A percentile compares a stretch with the other conserved stretches of the same genome.
Evolutionary conservation across 2,888 invertebrate genomes (phyloP).

Genomic region (Tuberolachnus salignus): DNA sequence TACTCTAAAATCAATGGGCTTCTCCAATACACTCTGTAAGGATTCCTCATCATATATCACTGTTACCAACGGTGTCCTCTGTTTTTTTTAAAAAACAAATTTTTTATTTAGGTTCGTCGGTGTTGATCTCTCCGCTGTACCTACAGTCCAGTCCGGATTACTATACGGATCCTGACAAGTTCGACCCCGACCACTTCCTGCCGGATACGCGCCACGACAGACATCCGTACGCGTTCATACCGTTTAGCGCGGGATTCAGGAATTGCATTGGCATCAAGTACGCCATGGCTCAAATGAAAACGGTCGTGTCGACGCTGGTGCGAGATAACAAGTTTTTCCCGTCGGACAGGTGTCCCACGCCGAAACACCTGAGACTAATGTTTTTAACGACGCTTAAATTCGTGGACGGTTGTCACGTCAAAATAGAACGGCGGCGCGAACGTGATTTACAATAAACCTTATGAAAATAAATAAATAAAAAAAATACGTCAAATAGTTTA

Average conservation of each 20-base stretch:
- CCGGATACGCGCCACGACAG: conserved; percentile 62
- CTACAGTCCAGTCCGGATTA: conserved; percentile 1
- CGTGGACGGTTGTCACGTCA: conserved; percentile 25
- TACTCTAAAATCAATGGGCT: too few species aligned
- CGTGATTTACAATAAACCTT: too few species aligned
- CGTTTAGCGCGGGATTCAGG: conserved; percentile 63
- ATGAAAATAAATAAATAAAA: too few species aligned
- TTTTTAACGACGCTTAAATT: conserved; percentile 27
- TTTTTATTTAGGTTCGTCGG: conserved; percentile 12
- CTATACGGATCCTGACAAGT: background rate
- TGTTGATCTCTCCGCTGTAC: background rate
- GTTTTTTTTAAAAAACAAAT: too few species aligned
- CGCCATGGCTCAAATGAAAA: conserved; percentile 47
- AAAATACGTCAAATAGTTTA: too few species aligned
- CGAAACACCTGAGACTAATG: background rate
- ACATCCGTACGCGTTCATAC: conserved; percentile 64
- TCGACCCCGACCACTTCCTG: conserved; percentile 61
- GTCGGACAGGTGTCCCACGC: conserved; percentile 21
- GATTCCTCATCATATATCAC: too few species aligned
- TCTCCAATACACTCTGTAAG: too few species aligned
- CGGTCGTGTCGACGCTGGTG: conserved; percentile 32
- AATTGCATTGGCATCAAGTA: conserved; percentile 55
- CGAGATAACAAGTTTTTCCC: conserved; percentile 16
- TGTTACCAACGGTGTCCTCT: too few species aligned
- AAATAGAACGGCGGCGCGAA: background rate